Conservation (phyloP, 2,888 invertebrate genomes). For the Morpho deidamia region DNA sequence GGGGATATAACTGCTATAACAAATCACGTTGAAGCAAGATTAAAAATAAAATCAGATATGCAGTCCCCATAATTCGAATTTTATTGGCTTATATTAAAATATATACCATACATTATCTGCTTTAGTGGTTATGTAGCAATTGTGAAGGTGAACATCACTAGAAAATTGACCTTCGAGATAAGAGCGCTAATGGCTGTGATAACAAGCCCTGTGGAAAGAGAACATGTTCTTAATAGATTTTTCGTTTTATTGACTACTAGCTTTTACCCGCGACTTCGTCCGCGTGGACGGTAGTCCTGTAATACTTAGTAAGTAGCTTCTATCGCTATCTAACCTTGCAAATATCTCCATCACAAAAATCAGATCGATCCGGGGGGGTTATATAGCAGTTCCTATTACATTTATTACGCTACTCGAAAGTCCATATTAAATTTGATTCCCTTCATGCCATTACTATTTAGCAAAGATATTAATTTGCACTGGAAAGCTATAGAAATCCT, state of each 20-base stretch:
- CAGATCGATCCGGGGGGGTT: too few relatives aligned
- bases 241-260: constrained; percentile 7
- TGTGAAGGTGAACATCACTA: constrained; percentile 40
- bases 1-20: constrained; percentile 5
- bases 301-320: too few relatives aligned
- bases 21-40: background rate
- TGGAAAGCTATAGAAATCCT: too few relatives aligned
- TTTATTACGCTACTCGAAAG: too few relatives aligned
- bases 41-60: background rate
- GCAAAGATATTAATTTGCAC: too few relatives aligned
- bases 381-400: too few relatives aligned
- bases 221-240: constrained; percentile 8
- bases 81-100: background rate
- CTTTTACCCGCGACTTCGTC: too few relatives aligned
- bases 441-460: too few relatives aligned
- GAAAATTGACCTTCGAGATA: constrained; percentile 47
- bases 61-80: background rate
- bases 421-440: too few relatives aligned
- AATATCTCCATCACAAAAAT: too few relatives aligned
- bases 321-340: too few relatives aligned
- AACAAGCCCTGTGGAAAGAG: constrained; percentile 27
- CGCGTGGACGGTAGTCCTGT: too few relatives aligned
- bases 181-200: constrained; percentile 37
- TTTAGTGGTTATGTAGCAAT: constrained; percentile 1
- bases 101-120: background rate